Conservation (phyloP, 2,888 invertebrate species). For the Hemaris fuciformis region DNA sequence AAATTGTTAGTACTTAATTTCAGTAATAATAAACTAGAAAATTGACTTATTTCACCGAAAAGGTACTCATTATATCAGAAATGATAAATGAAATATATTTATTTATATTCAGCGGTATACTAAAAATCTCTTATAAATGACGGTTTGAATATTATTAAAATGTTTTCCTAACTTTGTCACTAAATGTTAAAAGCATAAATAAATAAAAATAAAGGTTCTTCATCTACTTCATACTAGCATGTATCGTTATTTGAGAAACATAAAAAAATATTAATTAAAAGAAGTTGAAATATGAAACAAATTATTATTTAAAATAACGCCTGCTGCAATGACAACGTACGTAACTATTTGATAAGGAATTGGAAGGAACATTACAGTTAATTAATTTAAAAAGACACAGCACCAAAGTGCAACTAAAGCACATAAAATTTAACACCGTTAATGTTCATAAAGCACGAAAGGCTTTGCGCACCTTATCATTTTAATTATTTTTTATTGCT, state of each 20-base stretch:
- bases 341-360: not conserved
- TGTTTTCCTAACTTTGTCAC: too few species aligned
- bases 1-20: too few species aligned
- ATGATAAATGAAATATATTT: too few species aligned
- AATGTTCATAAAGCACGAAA: not conserved
- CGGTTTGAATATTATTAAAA: too few species aligned
- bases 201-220: too few species aligned
- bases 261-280: not conserved
- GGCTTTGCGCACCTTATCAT: not conserved
- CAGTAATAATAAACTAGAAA: too few species aligned
- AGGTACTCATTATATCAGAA: too few species aligned
- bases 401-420: not conserved
- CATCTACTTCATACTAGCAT: not conserved
- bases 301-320: not conserved
- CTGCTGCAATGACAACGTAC: not conserved
- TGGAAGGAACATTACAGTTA: not conserved
- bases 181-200: too few species aligned
- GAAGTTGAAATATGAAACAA: not conserved
- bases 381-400: not conserved
- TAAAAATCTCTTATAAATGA: too few species aligned
- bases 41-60: too few species aligned
- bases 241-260: not conserved
- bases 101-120: too few species aligned
- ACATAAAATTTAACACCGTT: constrained; percentile 1
- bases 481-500: not conserved